Percentiles rank a stretch among this genome's conserved stretches.
Evolutionary conservation across 2,888 invertebrate genomes (phyloP).

Genomic region (Xylocampa areola): DNA sequence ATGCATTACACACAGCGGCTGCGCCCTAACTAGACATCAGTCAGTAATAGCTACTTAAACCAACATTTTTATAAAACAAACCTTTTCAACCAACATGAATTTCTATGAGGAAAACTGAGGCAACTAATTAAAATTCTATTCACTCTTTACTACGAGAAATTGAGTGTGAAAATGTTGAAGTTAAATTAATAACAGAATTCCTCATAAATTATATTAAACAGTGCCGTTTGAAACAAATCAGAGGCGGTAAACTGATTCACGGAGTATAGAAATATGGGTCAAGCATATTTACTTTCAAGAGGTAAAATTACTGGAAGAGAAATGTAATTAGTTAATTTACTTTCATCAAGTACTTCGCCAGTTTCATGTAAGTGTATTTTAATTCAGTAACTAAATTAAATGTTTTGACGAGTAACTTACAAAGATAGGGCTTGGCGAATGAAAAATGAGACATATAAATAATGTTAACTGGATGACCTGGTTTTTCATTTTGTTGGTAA

Average conservation of each 20-base stretch:
- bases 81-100: constrained; percentile 18
- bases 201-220: constrained; percentile 33
- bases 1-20: too few species aligned
- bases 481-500: too few species aligned
- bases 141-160: constrained; percentile 31
- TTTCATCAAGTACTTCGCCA: not conserved
- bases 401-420: too few species aligned
- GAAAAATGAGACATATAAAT: too few species aligned
- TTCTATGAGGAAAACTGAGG: not conserved
- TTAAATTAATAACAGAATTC: constrained; percentile 38
- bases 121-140: constrained; percentile 43
- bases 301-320: constrained; percentile 32
- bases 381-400: too few species aligned
- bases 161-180: constrained; percentile 35
- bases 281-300: constrained; percentile 48
- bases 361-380: not conserved
- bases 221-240: constrained; percentile 31
- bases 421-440: too few species aligned
- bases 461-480: too few species aligned
- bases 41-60: not conserved
- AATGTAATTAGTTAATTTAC: not conserved
- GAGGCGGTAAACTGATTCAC: constrained; percentile 59
- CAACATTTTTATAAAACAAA: constrained; percentile 3
- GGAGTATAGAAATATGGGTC: constrained; percentile 60
- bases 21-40: too few species aligned